Percentiles rank a stretch among this genome's conserved stretches.
Conservation (phyloP, 2,888 invertebrate species). For the Plagodis pulveraria region DNA sequence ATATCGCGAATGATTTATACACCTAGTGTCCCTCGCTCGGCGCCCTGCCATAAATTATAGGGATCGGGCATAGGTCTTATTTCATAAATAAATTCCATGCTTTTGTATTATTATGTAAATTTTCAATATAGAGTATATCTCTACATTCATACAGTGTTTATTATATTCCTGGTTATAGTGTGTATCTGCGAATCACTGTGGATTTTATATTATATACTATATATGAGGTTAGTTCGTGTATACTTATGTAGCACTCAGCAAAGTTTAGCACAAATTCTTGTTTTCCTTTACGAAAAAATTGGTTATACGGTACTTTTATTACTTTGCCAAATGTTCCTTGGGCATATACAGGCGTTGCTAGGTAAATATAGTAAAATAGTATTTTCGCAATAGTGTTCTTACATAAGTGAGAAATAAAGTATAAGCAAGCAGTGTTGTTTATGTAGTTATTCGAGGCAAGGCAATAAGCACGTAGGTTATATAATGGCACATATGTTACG, state of each 20-base stretch:
- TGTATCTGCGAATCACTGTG: background rate
- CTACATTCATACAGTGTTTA: background rate
- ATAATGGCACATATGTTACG: constrained; percentile 37
- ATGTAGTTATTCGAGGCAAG: constrained; percentile 31
- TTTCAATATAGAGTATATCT: constrained; percentile 31
- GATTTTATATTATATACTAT: background rate
- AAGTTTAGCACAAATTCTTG: too few relatives aligned
- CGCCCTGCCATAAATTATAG: constrained; percentile 53
- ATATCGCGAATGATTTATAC: constrained; percentile 54
- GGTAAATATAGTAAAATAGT: background rate
- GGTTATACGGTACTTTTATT: background rate
- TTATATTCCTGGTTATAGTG: too few relatives aligned
- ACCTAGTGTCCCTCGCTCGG: constrained; percentile 41
- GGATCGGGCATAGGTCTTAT: constrained; percentile 47
- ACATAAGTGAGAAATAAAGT: constrained; percentile 30
- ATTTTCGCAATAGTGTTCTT: constrained; percentile 5
- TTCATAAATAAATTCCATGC: constrained; percentile 49
- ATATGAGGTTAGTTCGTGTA: too few relatives aligned
- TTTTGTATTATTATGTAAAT: constrained; percentile 34
- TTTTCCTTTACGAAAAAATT: background rate
- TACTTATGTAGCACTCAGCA: too few relatives aligned
- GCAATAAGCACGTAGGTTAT: constrained; percentile 39
- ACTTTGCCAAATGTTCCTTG: background rate
- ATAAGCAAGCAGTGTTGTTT: constrained; percentile 24
- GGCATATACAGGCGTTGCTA: background rate